Conservation (phyloP, 2,888 invertebrate genomes). For the Taphrorychus bicolor region DNA sequence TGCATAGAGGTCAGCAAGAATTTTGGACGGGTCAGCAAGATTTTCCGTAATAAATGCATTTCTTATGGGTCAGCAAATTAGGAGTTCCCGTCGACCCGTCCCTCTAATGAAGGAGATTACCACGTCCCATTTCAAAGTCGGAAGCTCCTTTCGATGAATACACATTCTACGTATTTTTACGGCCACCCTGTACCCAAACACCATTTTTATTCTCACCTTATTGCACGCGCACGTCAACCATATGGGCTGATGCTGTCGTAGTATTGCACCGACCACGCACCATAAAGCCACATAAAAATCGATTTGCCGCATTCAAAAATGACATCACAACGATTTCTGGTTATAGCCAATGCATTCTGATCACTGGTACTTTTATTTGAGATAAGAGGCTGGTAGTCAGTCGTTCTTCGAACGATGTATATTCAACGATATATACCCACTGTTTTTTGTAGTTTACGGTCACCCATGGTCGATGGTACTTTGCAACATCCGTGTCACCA, state of each 20-base stretch:
- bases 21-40: too few species aligned
- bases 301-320: conserved; percentile 21
- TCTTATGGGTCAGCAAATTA: too few species aligned
- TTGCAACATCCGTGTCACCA: conserved; percentile 34
- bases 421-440: conserved; percentile 35
- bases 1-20: too few species aligned
- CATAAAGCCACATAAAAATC: conserved; percentile 10
- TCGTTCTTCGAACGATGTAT: conserved; percentile 19
- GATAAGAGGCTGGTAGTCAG: conserved; percentile 13
- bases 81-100: too few species aligned
- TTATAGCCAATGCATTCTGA: conserved; percentile 2
- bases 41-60: too few species aligned
- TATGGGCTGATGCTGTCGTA: conserved; percentile 3
- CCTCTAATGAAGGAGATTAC: too few species aligned
- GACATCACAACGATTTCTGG: conserved; percentile 20
- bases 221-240: conserved; percentile 18
- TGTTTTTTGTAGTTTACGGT: conserved; percentile 14
- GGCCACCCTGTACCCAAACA: too few species aligned
- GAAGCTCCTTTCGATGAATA: too few species aligned
- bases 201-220: not conserved
- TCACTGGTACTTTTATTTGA: conserved; percentile 17
- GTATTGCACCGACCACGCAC: conserved; percentile 21
- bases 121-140: too few species aligned
- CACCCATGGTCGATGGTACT: conserved; percentile 13
- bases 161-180: too few species aligned